Conservation (phyloP, 2,113 vertebrate genomes). For the Progne subis region DNA sequence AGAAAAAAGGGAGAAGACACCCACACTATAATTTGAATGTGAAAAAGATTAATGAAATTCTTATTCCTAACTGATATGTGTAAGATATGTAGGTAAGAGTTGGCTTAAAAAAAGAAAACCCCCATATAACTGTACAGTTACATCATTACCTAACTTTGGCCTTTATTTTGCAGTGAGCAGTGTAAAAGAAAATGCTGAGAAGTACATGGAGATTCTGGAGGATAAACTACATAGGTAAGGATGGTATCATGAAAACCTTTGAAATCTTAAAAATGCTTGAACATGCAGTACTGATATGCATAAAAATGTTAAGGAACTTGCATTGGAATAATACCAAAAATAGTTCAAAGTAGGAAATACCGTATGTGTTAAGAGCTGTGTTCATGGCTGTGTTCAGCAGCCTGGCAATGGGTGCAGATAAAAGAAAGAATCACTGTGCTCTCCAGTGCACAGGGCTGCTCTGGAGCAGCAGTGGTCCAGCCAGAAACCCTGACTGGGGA, state of each 20-base stretch:
- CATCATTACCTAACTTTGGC: neutral
- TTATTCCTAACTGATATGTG: neutral
- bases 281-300: neutral
- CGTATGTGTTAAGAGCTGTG: accelerated
- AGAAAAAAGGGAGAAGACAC: neutral
- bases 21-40: neutral
- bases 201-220: slow-evolving; percentile 82
- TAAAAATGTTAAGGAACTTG: neutral
- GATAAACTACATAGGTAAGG: slow-evolving; percentile 83
- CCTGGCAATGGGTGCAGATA: neutral
- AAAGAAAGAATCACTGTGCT: neutral
- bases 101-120: neutral
- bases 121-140: neutral
- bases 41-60: neutral
- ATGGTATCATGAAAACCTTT: neutral
- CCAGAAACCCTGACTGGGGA: neutral
- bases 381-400: neutral
- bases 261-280: neutral
- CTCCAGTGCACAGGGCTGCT: accelerated
- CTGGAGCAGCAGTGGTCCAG: neutral
- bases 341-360: neutral
- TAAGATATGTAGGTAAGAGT: neutral
- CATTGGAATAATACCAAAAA: neutral
- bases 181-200: slow-evolving; percentile 79
- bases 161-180: slow-evolving; percentile 76